These are phyloP conservation scores for Carabus problematicus DNA, from an alignment of 2,888 invertebrate species.

Conservation along the genomic window DNA sequence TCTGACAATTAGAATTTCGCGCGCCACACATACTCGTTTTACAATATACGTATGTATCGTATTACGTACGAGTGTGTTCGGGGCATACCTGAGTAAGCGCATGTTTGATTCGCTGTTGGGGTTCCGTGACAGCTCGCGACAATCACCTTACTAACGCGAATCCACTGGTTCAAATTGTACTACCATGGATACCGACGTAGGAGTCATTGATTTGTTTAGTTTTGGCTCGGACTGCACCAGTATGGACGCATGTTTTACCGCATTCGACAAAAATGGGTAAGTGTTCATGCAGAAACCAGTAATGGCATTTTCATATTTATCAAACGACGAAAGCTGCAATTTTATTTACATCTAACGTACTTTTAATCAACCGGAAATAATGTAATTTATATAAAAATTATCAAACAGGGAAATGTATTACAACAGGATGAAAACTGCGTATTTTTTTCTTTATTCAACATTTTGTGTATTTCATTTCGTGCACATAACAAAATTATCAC, in stretches of 20 bases:
- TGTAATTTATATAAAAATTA: too few relatives aligned
- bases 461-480: too few relatives aligned
- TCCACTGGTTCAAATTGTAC: slow-evolving; percentile 11
- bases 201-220: slow-evolving; percentile 49
- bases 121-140: slow-evolving; percentile 30
- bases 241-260: slow-evolving; percentile 92
- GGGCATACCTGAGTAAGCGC: background rate
- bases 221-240: slow-evolving; percentile 46
- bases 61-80: too few relatives aligned
- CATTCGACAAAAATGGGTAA: slow-evolving; percentile 90
- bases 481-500: too few relatives aligned
- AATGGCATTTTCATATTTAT: too few relatives aligned
- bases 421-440: too few relatives aligned
- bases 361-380: too few relatives aligned
- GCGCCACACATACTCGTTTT: background rate
- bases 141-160: slow-evolving; percentile 1
- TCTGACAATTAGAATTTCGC: slow-evolving; percentile 29
- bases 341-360: too few relatives aligned
- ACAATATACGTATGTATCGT: too few relatives aligned
- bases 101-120: background rate
- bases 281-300: slow-evolving; percentile 52
- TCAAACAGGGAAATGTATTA: too few relatives aligned
- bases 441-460: too few relatives aligned
- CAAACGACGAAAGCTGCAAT: too few relatives aligned
- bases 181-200: slow-evolving; percentile 46